Evolutionary conservation across 2,797 vertebrate genomes (phyloP), one percentile per base, ranked within the genome.

Genomic region (Phrynocephalus vlangalii): DNA sequence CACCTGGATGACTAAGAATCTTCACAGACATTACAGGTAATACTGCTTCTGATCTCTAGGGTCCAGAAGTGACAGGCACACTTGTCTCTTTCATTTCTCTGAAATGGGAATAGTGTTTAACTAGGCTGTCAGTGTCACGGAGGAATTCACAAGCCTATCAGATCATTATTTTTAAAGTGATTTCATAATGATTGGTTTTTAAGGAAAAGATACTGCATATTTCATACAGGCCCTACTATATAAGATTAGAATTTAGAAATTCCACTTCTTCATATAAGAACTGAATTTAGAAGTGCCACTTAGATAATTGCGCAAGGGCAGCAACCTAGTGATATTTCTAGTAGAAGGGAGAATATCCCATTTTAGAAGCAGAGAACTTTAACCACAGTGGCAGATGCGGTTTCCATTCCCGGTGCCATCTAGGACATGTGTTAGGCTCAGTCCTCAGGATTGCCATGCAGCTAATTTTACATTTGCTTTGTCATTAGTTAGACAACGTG

Each of bases 331-430:
- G 30, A 87, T 73, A 79, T 73, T 84, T 84, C 87, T 72, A 88
- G 67, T 67, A 66, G 50, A 33, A 79, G 38, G 33, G 56, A 88
- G 52, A 79, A 72, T 8, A 33, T 79, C 76, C 56, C 28, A 11
- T 79, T 88, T 79, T 83, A 82, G 63, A 82, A 83, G 30, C 72
- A 66, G 56, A 73, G 70, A 66, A n/a, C 66, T 79, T 83, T 60
- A 87, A 24, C 75, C 11, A 71, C 28, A 15, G 9, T 16, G 30
- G 33, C 75, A 78, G 75, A 83, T 71, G 66, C 28, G 9, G 26
- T 50, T 79, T 79, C 68, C 16, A 66, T 79, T 79, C 38, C 38
- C 68, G 80, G 38, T 38, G 79, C 76, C 56, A 77, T 50, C 72
- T 33, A 67, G 33, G 10, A 84, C 28, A 72, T 73, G 52, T 67